phyloP scores from a whole-genome alignment of 2,888 invertebrate species.

The Parapristionchus giblindavisi region DNA sequence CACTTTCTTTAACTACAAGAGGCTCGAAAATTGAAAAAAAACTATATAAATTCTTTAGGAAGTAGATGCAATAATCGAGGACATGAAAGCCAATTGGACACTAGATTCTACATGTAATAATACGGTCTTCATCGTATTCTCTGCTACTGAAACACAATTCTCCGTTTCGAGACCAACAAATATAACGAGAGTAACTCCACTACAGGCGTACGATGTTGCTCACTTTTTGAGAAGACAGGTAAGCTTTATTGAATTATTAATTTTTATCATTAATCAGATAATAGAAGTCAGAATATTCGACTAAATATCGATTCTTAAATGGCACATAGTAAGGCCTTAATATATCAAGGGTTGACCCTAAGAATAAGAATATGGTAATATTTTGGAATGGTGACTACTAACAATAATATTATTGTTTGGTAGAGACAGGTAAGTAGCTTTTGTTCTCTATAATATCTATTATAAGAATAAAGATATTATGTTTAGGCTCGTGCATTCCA shows the following conservation, averaged over 20 bases:
- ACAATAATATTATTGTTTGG: too few species aligned
- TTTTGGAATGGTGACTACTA: too few species aligned
- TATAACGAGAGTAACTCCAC: background rate
- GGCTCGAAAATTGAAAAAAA: too few species aligned
- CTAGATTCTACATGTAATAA: constrained; percentile 19
- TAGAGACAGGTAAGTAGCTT: too few species aligned
- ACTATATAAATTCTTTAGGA: constrained; percentile 10
- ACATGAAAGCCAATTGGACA: constrained; percentile 34
- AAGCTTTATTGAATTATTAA: background rate
- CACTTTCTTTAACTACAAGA: too few species aligned
- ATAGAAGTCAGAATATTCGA: too few species aligned
- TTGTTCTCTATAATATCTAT: too few species aligned
- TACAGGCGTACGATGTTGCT: constrained; percentile 17
- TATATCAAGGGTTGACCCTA: too few species aligned
- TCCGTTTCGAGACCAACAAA: constrained; percentile 15
- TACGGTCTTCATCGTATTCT: constrained; percentile 19
- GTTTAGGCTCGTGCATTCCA: constrained; percentile 1
- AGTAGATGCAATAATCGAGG: constrained; percentile 25
- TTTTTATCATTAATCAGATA: background rate
- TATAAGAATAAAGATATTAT: background rate
- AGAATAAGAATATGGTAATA: too few species aligned
- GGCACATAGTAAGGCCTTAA: too few species aligned
- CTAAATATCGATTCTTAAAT: too few species aligned
- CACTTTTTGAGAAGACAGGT: constrained; percentile 29
- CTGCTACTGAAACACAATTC: constrained; percentile 20